Evolutionary conservation across 1,140 invertebrate species (phyloP).

Genomic region (Calycopis cecrops): DNA sequence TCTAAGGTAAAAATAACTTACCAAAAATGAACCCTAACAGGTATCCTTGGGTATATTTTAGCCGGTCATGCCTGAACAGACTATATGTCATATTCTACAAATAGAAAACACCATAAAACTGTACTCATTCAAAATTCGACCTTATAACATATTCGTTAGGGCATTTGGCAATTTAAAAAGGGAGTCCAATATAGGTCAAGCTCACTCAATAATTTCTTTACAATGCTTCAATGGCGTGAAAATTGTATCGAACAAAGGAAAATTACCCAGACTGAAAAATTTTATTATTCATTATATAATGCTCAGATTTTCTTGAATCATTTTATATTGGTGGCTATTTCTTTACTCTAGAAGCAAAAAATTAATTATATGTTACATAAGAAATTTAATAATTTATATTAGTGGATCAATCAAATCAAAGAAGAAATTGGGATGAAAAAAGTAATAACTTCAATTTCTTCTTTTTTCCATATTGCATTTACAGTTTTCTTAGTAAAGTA

Average conservation of each 20-base stretch:
- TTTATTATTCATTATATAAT: too few species aligned
- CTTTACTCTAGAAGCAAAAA: too few species aligned
- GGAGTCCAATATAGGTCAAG: conserved; percentile 44
- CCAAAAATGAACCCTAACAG: conserved; percentile 46
- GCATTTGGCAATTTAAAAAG: conserved; percentile 24
- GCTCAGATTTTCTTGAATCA: too few species aligned
- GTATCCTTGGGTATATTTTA: conserved; percentile 44
- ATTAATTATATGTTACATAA: too few species aligned
- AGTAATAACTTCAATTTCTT: too few species aligned
- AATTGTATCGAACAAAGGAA: conserved; percentile 64
- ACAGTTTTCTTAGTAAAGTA: too few species aligned
- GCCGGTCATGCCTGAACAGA: conserved; percentile 46
- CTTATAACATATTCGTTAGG: conserved; percentile 25
- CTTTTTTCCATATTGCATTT: too few species aligned
- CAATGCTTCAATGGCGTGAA: conserved; percentile 60
- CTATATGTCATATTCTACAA: conserved; percentile 43
- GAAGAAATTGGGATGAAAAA: too few species aligned
- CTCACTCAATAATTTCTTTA: conserved; percentile 57
- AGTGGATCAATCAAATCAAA: too few species aligned
- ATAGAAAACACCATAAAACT: conserved; percentile 24
- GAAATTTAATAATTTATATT: too few species aligned
- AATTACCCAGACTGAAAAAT: conserved; percentile 32
- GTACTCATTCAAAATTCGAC: conserved; percentile 28
- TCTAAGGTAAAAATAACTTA: conserved; percentile 33
- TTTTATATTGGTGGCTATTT: too few species aligned